Percentiles rank a stretch among this genome's conserved stretches.
Evolutionary conservation across 1,140 invertebrate genomes (phyloP).

Genomic region (Lepeophtheirus salmonis): DNA sequence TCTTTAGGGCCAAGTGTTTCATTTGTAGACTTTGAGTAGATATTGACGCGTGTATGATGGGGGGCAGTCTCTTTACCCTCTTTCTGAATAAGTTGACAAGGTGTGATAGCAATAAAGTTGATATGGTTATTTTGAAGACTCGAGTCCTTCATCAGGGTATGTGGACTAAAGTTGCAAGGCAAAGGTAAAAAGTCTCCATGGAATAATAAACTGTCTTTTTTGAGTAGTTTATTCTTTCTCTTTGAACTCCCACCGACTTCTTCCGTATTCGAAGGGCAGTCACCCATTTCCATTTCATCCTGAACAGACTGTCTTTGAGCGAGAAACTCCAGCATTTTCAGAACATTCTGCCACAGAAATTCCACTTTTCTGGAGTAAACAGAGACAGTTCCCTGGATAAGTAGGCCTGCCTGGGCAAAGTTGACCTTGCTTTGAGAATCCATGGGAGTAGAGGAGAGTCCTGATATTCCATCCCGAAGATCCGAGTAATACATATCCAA

Average conservation of each 20-base stretch:
- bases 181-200: background rate
- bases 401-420: constrained; percentile 31
- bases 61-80: constrained; percentile 9
- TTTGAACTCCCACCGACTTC: background rate
- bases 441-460: background rate
- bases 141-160: too few relatives aligned
- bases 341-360: constrained; percentile 28
- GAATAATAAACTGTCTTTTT: background rate
- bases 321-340: constrained; percentile 27
- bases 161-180: too few relatives aligned
- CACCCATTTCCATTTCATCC: constrained; percentile 9
- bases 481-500: constrained; percentile 21
- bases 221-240: background rate
- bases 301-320: constrained; percentile 2
- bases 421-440: constrained; percentile 26
- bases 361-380: constrained; percentile 33
- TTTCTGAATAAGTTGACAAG: constrained; percentile 1
- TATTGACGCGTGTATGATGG: background rate
- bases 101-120: constrained; percentile 9
- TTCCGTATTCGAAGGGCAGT: background rate
- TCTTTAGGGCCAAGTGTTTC: constrained; percentile 10
- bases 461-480: constrained; percentile 9
- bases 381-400: constrained; percentile 30
- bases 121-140: too few relatives aligned
- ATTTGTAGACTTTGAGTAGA: background rate